Conservation (phyloP, 2,888 invertebrate genomes). For the Drepana falcataria region DNA sequence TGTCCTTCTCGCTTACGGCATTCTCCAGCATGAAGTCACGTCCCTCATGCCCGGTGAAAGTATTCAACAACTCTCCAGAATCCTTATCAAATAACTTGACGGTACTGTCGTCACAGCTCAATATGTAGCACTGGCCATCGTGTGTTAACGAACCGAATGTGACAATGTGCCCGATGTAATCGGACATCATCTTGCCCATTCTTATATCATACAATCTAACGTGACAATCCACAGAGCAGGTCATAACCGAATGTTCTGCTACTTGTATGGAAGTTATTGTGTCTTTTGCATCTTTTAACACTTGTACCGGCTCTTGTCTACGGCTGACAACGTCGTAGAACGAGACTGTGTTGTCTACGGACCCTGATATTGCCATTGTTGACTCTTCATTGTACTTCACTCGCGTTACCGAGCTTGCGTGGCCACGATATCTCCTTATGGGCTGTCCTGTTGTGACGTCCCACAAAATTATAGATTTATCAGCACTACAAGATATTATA, state of each 20-base stretch:
- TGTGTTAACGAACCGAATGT: slow-evolving; percentile 91
- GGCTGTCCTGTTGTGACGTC: slow-evolving; percentile 96
- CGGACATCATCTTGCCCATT: slow-evolving; percentile 88
- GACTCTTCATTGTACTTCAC: slow-evolving; percentile 97
- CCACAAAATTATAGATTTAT: slow-evolving; percentile 96
- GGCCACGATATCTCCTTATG: slow-evolving; percentile 89
- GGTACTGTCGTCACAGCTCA: slow-evolving; percentile 89
- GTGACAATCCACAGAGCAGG: slow-evolving; percentile 93
- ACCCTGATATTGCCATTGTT: slow-evolving; percentile 93
- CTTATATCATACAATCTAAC: slow-evolving; percentile 94
- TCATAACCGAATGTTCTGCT: slow-evolving; percentile 93
- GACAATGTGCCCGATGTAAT: slow-evolving; percentile 91
- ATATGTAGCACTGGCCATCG: slow-evolving; percentile 95
- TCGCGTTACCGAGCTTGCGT: slow-evolving; percentile 91
- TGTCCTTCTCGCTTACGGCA: slow-evolving; percentile 89
- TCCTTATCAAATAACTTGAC: slow-evolving; percentile 93
- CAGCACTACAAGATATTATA: slow-evolving; percentile 92
- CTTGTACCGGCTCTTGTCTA: slow-evolving; percentile 69
- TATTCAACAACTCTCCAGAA: slow-evolving; percentile 68
- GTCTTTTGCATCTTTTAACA: slow-evolving; percentile 95
- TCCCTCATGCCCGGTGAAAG: slow-evolving; percentile 90
- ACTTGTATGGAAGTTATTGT: slow-evolving; percentile 88
- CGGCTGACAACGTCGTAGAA: slow-evolving; percentile 87
- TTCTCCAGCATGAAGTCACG: slow-evolving; percentile 93
- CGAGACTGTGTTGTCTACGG: slow-evolving; percentile 94